A percentile compares a stretch with the other conserved stretches of the same genome.
phyloP scores from a whole-genome alignment of 2,888 invertebrate species.

The Archips crataeganus region DNA sequence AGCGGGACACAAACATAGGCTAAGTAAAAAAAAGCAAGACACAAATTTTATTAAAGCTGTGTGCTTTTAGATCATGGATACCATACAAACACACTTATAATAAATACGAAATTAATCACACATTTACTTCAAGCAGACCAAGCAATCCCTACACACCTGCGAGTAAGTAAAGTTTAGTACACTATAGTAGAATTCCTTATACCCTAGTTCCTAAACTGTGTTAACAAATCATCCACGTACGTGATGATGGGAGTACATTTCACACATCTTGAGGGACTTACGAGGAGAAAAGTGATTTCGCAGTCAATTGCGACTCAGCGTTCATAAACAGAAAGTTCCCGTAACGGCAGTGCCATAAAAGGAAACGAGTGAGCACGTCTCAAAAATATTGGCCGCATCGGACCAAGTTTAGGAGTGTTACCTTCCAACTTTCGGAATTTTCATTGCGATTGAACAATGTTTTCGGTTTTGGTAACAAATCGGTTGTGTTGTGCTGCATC shows the following conservation, averaged over 20 bases:
- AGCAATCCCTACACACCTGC: not conserved
- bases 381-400: conserved; percentile 39
- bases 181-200: not conserved
- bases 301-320: conserved; percentile 37
- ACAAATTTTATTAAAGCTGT: no score
- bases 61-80: no score
- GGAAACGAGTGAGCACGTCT: conserved; percentile 32
- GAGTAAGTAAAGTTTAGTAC: not conserved
- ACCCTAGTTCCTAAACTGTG: not conserved
- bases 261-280: conserved; percentile 30
- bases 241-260: conserved; percentile 22
- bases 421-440: conserved; percentile 16
- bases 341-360: conserved; percentile 30
- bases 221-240: conserved; percentile 25
- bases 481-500: not conserved
- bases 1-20: no score
- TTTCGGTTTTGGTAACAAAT: conserved; percentile 8
- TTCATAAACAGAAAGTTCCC: conserved; percentile 36
- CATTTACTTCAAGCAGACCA: not conserved
- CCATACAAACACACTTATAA: no score
- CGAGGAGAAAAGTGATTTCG: conserved; percentile 36
- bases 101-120: not conserved
- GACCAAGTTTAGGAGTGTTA: conserved; percentile 35
- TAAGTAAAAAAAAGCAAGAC: no score
- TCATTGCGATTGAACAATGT: conserved; percentile 17